Percentiles rank a stretch among this genome's conserved stretches.
Evolutionary conservation across 2,888 invertebrate genomes (phyloP).

Genomic region (Malthinus seriepunctatus): DNA sequence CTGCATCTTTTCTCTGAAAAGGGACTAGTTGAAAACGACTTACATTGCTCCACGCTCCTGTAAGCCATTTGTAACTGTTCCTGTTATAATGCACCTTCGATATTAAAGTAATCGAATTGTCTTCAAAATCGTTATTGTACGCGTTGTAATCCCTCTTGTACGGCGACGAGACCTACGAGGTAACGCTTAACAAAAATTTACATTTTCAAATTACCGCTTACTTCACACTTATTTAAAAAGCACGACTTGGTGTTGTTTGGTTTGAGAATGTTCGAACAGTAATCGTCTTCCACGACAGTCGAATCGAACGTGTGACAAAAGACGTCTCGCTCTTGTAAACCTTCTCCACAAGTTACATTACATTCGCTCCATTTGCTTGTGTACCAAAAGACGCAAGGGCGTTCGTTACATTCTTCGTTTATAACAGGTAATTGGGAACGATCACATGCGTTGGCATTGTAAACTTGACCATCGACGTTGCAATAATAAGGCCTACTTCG

Average conservation of each 20-base stretch:
- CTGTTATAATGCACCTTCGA: constrained; percentile 16
- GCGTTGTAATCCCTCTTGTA: constrained; percentile 7
- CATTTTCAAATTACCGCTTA: not conserved
- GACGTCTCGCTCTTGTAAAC: constrained; percentile 54
- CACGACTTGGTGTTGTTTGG: constrained; percentile 38
- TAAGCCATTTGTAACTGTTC: constrained; percentile 52
- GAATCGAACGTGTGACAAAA: constrained; percentile 48
- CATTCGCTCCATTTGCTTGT: constrained; percentile 59
- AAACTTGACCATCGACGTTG: constrained; percentile 57
- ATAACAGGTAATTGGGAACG: constrained; percentile 43
- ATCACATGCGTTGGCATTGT: constrained; percentile 52
- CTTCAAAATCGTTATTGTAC: constrained; percentile 32
- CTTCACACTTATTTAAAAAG: constrained; percentile 18
- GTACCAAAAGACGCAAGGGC: constrained; percentile 60
- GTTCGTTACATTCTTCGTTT: constrained; percentile 52
- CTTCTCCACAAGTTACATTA: constrained; percentile 57
- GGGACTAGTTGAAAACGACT: constrained; percentile 27
- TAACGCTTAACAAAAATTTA: not conserved
- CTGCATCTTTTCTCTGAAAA: too few species aligned
- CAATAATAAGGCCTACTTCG: constrained; percentile 57
- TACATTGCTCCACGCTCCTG: constrained; percentile 54
- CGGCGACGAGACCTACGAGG: constrained; percentile 4
- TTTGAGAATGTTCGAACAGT: constrained; percentile 40
- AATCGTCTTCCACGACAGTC: constrained; percentile 38
- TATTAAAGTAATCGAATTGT: constrained; percentile 39